These are phyloP conservation scores for Lepidonotus clava DNA, from an alignment of 2,888 invertebrate genomes.

Conservation along the genomic window DNA sequence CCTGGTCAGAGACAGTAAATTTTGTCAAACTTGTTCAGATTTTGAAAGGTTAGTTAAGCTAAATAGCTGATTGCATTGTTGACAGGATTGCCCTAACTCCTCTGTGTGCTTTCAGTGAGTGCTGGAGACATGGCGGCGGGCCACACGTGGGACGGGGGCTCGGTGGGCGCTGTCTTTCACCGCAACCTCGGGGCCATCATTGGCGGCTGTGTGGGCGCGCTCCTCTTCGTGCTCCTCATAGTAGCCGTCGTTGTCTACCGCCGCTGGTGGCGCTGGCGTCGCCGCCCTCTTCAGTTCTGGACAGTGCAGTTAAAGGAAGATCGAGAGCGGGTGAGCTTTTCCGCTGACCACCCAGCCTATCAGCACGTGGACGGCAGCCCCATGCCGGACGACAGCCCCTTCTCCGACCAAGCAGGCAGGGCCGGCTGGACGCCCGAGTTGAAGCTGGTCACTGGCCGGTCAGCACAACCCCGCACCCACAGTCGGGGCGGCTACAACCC, in stretches of 20 bases:
- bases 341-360: constrained; percentile 66
- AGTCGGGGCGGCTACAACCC: constrained; percentile 19
- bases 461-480: neutral
- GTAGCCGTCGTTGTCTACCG: constrained; percentile 68
- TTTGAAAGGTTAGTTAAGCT: too few relatives aligned
- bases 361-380: constrained; percentile 65
- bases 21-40: too few relatives aligned
- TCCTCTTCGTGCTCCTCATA: constrained; percentile 66
- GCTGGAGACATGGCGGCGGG: neutral
- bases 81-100: too few relatives aligned
- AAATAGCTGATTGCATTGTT: too few relatives aligned
- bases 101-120: neutral
- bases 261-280: constrained; percentile 65
- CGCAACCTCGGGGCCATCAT: constrained; percentile 65
- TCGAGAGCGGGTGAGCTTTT: constrained; percentile 74
- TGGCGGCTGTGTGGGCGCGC: constrained; percentile 66
- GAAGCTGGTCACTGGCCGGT: neutral
- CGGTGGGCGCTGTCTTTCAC: neutral
- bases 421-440: neutral
- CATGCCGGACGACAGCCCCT: neutral
- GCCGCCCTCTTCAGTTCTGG: constrained; percentile 70
- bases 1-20: too few relatives aligned
- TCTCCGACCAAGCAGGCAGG: neutral
- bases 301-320: constrained; percentile 74
- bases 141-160: neutral